Base-by-base conservation (phyloP, 2,888 invertebrate species). In the Lithosia quadra region DNA sequence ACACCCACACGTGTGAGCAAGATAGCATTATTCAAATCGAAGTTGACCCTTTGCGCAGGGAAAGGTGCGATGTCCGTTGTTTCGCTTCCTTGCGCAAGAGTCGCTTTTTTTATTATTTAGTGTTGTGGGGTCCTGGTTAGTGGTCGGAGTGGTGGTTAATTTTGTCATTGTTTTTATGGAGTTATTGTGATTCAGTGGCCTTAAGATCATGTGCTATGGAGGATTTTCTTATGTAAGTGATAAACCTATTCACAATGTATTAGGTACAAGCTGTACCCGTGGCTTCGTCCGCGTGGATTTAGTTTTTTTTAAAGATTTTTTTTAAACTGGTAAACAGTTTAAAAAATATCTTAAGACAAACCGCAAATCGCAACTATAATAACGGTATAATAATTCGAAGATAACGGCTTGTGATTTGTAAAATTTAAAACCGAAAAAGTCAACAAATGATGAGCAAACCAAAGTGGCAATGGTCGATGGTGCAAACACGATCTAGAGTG, bases 71-170 rank as follows among this genome's bases (percentile, higher is more conserved):
- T 68, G 80, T 76, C 76, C 74, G 78, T 73, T 78, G 80, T 78
- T 74, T 71, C 82, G 82, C 81, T 82, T 80, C 80, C 81, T 69
- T 82, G 82, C 78, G 82, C 80, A 77, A 76, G 82, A 76, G 82
- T 76, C 61, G 74, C 64, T 75, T 78, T 80, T 75, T 81, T 75
- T 73, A 75, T 80, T 80, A 72, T 78, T 67, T 64, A 60, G 61
- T 61, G 34, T 21, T 64, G 64, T 34, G 43, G 64, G 39, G 69
- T 69, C 21, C 70, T 64, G 55, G 78, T 73, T 73, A 69, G 76
- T 55, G 77, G 76, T 69, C 72, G 69, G 74, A 74, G 74, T 68
- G 39, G 69, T 75, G 56, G 43, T 72, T 63, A 56, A 34, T 43
- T 69, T 60, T 34, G 24, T 24, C 33, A 63, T 70, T 49, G 49